Conservation (phyloP, 2,888 invertebrate species). For the Bhutanitis thaidina region DNA sequence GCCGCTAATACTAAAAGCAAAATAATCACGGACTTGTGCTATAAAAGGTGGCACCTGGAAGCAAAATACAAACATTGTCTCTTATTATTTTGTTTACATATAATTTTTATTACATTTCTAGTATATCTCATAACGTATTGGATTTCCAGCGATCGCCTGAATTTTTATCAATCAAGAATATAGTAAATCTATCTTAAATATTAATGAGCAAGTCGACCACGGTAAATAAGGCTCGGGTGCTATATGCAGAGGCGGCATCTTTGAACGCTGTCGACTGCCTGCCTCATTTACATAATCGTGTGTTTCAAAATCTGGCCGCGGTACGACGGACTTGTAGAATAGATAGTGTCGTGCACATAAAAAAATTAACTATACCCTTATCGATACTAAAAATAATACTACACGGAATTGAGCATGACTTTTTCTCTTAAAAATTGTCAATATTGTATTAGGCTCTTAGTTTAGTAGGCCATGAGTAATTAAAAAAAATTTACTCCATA, state of each 20-base stretch:
- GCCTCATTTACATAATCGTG: slow-evolving; percentile 63
- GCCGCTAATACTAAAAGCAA: no score
- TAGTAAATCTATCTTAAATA: slow-evolving; percentile 16
- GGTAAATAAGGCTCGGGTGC: slow-evolving; percentile 45
- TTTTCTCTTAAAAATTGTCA: no score
- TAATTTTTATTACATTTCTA: no score
- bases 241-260: slow-evolving; percentile 50
- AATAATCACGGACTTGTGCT: no score
- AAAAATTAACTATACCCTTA: not conserved
- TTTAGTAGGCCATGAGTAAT: no score
- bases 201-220: slow-evolving; percentile 16
- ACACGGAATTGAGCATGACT: no score
- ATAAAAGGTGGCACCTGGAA: no score
- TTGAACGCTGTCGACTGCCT: slow-evolving; percentile 43
- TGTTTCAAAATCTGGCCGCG: slow-evolving; percentile 65
- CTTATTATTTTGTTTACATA: no score
- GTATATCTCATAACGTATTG: not conserved
- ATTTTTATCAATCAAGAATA: slow-evolving; percentile 15
- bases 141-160: slow-evolving; percentile 10
- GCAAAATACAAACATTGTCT: no score
- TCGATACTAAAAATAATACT: not conserved
- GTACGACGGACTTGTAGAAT: slow-evolving; percentile 33
- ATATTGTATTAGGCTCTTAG: no score
- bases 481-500: no score
- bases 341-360: slow-evolving; percentile 12